Evolutionary conservation across 1,140 invertebrate species (phyloP).

Genomic region (Scaptomyza montana): DNA sequence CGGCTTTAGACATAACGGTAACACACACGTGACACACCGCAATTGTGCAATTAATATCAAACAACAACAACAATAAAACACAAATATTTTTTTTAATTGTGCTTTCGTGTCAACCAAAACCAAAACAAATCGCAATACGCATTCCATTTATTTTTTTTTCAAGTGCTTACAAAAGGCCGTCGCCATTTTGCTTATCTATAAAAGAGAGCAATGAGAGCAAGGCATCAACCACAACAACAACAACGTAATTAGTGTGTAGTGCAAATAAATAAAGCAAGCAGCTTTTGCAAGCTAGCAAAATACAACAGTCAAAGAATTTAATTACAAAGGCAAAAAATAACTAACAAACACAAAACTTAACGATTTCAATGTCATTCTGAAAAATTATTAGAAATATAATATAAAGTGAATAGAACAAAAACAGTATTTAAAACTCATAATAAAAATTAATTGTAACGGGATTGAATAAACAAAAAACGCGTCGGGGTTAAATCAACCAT

Average conservation of each 20-base stretch:
- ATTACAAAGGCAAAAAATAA: not conserved
- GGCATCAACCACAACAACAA: conserved; percentile 1
- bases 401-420: no score
- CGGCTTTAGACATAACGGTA: conserved; percentile 27
- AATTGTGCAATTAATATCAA: conserved; percentile 1
- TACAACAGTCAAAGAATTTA: not conserved
- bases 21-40: conserved; percentile 6
- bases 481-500: no score
- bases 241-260: conserved; percentile 1
- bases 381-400: no score
- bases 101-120: not conserved
- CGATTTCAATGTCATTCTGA: no score
- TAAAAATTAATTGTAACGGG: no score
- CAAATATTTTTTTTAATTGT: not conserved
- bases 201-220: not conserved
- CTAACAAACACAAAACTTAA: no score
- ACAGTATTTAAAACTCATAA: no score
- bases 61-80: conserved; percentile 23
- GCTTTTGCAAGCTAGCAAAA: not conserved
- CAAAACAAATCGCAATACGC: not conserved
- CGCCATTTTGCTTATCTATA: conserved; percentile 14
- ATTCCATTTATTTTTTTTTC: not conserved
- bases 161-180: conserved; percentile 18
- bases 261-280: not conserved
- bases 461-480: no score